Percentiles rank a stretch among this genome's conserved stretches.
phyloP scores from a whole-genome alignment of 2,888 invertebrate genomes.

The Stenoptilia bipunctidactyla region DNA sequence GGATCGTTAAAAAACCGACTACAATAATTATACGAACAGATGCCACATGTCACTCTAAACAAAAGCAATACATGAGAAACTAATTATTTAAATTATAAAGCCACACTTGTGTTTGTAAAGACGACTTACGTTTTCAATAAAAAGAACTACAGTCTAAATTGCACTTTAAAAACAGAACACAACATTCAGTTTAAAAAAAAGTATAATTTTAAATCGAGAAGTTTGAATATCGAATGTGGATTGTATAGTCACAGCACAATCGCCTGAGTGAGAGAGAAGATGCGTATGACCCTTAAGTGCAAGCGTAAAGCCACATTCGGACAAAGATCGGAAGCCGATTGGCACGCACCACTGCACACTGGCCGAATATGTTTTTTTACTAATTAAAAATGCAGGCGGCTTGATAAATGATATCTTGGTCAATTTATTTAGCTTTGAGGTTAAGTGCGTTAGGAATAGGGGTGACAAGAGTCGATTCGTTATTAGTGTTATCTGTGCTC shows the following conservation, averaged over 20 bases:
- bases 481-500: too few species aligned
- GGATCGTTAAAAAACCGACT: conserved; percentile 33
- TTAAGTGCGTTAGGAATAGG: conserved; percentile 15
- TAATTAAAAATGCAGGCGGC: conserved; percentile 61
- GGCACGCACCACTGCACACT: conserved; percentile 55
- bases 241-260: conserved; percentile 16
- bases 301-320: background rate
- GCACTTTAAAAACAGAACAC: too few species aligned
- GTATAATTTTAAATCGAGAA: too few species aligned
- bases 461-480: too few species aligned
- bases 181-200: too few species aligned
- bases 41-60: conserved; percentile 65
- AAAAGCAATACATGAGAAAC: conserved; percentile 61
- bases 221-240: background rate
- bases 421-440: conserved; percentile 45
- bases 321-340: conserved; percentile 62
- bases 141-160: too few species aligned
- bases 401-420: conserved; percentile 51
- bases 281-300: background rate
- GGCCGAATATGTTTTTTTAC: conserved; percentile 57
- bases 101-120: too few species aligned
- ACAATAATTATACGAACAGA: conserved; percentile 46
- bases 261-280: conserved; percentile 24
- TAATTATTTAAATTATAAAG: conserved; percentile 37
- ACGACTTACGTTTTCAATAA: too few species aligned